Base-by-base conservation (phyloP, 1,140 invertebrate species). In the Cydia splendana region DNA sequence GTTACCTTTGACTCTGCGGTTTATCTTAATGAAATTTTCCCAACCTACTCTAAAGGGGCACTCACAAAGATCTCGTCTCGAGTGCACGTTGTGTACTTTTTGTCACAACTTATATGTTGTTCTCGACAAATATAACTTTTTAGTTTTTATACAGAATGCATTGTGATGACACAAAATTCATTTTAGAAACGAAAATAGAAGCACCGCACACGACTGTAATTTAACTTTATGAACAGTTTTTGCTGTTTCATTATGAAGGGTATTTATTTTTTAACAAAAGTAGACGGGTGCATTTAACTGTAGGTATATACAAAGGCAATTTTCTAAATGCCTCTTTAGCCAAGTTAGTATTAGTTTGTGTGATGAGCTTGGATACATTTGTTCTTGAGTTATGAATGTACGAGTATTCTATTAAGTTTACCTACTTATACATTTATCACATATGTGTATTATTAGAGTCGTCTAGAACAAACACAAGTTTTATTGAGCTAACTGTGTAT, bases 171-270 rank as follows among this genome's bases (percentile, higher is more conserved):
- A 48, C 12, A 62, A 20, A 24, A 10, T 12, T 62, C n/a, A 24
- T 24, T 62, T 62, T 20, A 0, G 18, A 2, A 62, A 24, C n/a
- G 20, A 62, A 24, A 24, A 62, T 62, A 24, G 9, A 24, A 62
- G 10, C 18, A 62, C 57, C 7, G 20, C 18, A 62, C n/a, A n/a
- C n/a, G 15, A 57, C 45, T 48, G 45, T 57, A 18, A 57, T 57
- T 57, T 57, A 57, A 57, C 53, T 57, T 57, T 57, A 57, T 5
- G 53, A 20, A 57, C n/a, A 57, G 53, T 57, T 57, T 57, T n/a
- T 57, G n/a, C 53, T 9, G 15, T 57, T 57, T 57, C 53, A 57
- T 57, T 57, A 18, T 57, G 53, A 57, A 18, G 4, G 9, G 0
- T 45, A 13, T 15, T 48, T 48, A 48, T 15, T 48, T 48, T 48